Base-by-base conservation (phyloP, 2,113 vertebrate species). In the Camarhynchus parvulus region DNA sequence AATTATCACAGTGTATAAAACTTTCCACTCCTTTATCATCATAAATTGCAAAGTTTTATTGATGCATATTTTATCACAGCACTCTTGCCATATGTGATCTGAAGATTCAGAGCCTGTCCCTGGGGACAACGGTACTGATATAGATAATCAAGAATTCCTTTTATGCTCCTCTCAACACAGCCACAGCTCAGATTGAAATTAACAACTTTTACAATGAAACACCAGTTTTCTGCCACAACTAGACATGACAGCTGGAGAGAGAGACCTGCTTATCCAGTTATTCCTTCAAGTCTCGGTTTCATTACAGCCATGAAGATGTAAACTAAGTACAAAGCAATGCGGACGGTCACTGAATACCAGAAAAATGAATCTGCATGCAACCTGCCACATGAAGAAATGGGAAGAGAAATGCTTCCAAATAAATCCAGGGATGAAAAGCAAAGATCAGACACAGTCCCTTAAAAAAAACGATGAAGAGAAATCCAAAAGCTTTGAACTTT, bases 61-160 rank as follows among this genome's bases (percentile, higher is more conserved):
- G 97, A 98, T 98, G 96, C 98, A 97, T 98, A 98, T 98, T 98
- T 98, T 98, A 98, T 98, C 97, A 98, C 94, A 98, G 92, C 88
- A 70, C 93, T 97, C 95, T 96, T 96, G 97, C 97, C 97, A 98
- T 98, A 97, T 97, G 97, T 97, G 97, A 97, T 98, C 97, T 97
- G 95, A 98, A 97, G 97, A 97, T 96, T 97, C 96, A 52, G 78
- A 96, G 90, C 28, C n/a, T 94, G 55, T 98, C 97, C 96, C 95
- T 0, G 3, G 97, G 96, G 98, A 97, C 93, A 91, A 92, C 49
- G 42, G 96, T 87, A 94, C 96, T 96, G 97, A 97, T 97, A 97
- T 20, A 97, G 97, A 97, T 98, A 97, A 98, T 98, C 98, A 98
- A 97, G 96, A 96, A 97, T 98, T 98, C 97, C 83, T 98, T 98